These are phyloP conservation scores for Parochlus steinenii DNA, from an alignment of 2,888 invertebrate species.

Conservation along the genomic window DNA sequence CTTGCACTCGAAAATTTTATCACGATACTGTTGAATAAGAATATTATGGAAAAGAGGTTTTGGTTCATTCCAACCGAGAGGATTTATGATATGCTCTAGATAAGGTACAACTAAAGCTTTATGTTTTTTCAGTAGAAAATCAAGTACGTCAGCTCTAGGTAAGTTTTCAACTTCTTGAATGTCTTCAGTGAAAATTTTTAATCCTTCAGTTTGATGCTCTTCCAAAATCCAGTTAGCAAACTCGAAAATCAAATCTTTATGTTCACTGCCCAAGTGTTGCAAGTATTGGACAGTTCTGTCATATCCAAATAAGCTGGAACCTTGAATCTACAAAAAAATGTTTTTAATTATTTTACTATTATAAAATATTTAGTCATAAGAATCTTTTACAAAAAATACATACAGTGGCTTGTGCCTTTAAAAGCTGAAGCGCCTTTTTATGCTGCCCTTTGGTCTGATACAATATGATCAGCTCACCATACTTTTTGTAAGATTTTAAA, in stretches of 20 bases:
- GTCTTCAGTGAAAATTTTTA: slow-evolving; percentile 78
- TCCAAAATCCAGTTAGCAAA: slow-evolving; percentile 87
- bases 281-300: slow-evolving; percentile 80
- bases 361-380: background rate
- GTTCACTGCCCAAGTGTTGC: slow-evolving; percentile 66
- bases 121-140: slow-evolving; percentile 71
- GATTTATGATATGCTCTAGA: slow-evolving; percentile 76
- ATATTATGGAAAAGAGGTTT: slow-evolving; percentile 80
- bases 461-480: slow-evolving; percentile 83
- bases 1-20: slow-evolving; percentile 39
- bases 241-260: slow-evolving; percentile 79
- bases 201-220: slow-evolving; percentile 73
- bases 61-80: slow-evolving; percentile 73
- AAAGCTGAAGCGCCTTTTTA: slow-evolving; percentile 73
- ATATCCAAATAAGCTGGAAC: slow-evolving; percentile 58
- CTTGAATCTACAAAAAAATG: slow-evolving; percentile 17
- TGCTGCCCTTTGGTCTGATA: slow-evolving; percentile 92
- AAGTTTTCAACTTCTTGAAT: slow-evolving; percentile 74
- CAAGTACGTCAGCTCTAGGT: slow-evolving; percentile 74
- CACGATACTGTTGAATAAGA: slow-evolving; percentile 74
- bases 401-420: slow-evolving; percentile 59
- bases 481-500: slow-evolving; percentile 70
- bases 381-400: slow-evolving; percentile 32
- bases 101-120: slow-evolving; percentile 76
- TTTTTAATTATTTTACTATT: background rate